Evolutionary conservation across 2,888 invertebrate species (phyloP).

Genomic region (Lissonota sp.): DNA sequence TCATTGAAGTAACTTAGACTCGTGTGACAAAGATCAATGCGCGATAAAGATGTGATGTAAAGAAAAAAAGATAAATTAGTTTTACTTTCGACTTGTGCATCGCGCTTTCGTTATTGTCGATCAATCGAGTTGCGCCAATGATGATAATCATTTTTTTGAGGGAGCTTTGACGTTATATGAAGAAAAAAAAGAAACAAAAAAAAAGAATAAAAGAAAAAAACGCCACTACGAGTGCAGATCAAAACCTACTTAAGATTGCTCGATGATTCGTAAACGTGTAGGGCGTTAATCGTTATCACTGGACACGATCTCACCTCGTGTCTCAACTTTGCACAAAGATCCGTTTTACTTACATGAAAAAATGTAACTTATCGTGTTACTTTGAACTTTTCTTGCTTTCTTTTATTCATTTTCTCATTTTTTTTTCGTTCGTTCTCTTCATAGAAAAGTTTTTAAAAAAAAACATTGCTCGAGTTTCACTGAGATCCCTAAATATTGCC

Average conservation of each 20-base stretch:
- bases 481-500: slow-evolving; percentile 67
- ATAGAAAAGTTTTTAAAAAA: slow-evolving; percentile 67
- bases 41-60: slow-evolving; percentile 6
- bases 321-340: slow-evolving; percentile 63
- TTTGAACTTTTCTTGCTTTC: slow-evolving; percentile 67
- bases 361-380: slow-evolving; percentile 66
- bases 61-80: slow-evolving; percentile 21
- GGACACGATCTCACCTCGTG: slow-evolving; percentile 59
- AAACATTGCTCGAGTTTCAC: slow-evolving; percentile 65
- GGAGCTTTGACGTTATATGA: slow-evolving; percentile 38
- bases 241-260: slow-evolving; percentile 49
- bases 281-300: slow-evolving; percentile 64
- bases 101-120: slow-evolving; percentile 28
- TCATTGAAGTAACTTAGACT: slow-evolving; percentile 2
- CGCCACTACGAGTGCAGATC: slow-evolving; percentile 45
- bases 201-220: slow-evolving; percentile 33
- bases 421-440: slow-evolving; percentile 42
- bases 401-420: slow-evolving; percentile 19
- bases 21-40: neutral
- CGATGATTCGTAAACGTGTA: slow-evolving; percentile 51
- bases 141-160: slow-evolving; percentile 22
- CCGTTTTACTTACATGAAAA: slow-evolving; percentile 64
- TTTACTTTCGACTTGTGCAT: slow-evolving; percentile 26
- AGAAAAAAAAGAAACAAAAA: slow-evolving; percentile 30
- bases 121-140: slow-evolving; percentile 28